Evolutionary conservation across 2,888 invertebrate species (phyloP).

Genomic region (Erebia aethiops): DNA sequence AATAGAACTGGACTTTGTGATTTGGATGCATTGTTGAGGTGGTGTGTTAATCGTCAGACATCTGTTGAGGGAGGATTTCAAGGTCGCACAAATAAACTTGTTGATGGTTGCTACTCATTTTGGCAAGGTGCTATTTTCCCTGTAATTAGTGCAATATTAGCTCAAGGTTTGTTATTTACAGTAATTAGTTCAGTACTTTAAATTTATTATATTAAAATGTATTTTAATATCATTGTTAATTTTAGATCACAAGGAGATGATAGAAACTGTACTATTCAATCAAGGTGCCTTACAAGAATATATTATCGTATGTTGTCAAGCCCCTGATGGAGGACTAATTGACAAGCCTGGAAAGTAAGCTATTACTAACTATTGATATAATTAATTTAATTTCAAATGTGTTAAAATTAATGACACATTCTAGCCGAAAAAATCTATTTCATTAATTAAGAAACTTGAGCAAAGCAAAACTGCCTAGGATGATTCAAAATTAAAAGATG

Average conservation of each 20-base stretch:
- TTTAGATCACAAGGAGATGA: constrained; percentile 72
- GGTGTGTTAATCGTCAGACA: constrained; percentile 97
- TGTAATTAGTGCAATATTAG: constrained; percentile 90
- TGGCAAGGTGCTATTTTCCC: constrained; percentile 98
- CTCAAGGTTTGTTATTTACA: constrained; percentile 62
- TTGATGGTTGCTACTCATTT: constrained; percentile 99
- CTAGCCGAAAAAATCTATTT: not conserved
- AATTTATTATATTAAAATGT: not conserved
- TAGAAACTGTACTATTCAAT: constrained; percentile 88
- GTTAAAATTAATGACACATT: not conserved
- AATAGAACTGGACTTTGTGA: constrained; percentile 89
- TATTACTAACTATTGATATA: not conserved
- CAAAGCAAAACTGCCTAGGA: not conserved
- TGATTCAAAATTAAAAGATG: not conserved
- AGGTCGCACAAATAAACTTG: constrained; percentile 98
- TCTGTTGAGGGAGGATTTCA: constrained; percentile 97
- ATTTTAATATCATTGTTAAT: constrained; percentile 43
- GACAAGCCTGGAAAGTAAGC: constrained; percentile 98
- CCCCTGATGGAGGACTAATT: constrained; percentile 92
- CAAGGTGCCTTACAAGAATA: constrained; percentile 97
- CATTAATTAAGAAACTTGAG: not conserved
- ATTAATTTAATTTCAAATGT: not conserved
- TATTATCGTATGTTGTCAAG: constrained; percentile 95
- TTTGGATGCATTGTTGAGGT: constrained; percentile 89
- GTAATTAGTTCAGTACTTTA: not conserved